phyloP scores from a whole-genome alignment of 2,113 vertebrate genomes.

The Chitala chitala region DNA sequence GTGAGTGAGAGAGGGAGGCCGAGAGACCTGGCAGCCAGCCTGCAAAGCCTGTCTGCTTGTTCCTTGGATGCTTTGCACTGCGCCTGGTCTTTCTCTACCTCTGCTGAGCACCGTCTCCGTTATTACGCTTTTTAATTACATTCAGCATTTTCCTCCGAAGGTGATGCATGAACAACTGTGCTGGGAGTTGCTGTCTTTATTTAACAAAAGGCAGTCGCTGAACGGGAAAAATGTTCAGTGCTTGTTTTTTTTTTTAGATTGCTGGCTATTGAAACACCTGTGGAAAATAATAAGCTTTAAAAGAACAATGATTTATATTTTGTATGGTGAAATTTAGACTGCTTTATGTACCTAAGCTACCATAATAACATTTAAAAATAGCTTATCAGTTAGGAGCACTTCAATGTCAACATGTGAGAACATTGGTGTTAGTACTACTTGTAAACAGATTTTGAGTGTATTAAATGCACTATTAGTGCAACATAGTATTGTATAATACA shows the following conservation, averaged over 20 bases:
- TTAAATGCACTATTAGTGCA: too few relatives aligned
- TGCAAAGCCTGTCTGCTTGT: neutral
- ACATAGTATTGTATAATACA: too few relatives aligned
- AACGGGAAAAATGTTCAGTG: neutral
- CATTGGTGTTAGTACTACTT: too few relatives aligned
- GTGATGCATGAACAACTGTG: neutral
- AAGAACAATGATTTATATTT: neutral
- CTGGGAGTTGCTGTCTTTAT: neutral
- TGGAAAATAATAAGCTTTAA: neutral
- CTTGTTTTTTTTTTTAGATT: neutral
- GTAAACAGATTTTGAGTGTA: too few relatives aligned
- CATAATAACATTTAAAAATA: too few relatives aligned
- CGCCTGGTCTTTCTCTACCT: neutral
- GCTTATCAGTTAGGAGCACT: too few relatives aligned
- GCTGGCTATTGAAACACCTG: neutral
- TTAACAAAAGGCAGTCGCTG: neutral
- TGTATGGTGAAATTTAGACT: neutral
- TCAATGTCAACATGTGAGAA: too few relatives aligned
- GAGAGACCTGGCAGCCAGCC: neutral
- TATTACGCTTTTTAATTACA: slow-evolving; percentile 11
- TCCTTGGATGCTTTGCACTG: neutral
- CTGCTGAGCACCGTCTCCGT: neutral
- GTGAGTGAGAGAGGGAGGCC: neutral
- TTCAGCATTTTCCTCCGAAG: neutral
- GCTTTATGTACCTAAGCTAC: too few relatives aligned